Evolutionary conservation across 2,888 invertebrate species (phyloP), one percentile per base, ranked within the genome.

Genomic region (Myathropa florea): DNA sequence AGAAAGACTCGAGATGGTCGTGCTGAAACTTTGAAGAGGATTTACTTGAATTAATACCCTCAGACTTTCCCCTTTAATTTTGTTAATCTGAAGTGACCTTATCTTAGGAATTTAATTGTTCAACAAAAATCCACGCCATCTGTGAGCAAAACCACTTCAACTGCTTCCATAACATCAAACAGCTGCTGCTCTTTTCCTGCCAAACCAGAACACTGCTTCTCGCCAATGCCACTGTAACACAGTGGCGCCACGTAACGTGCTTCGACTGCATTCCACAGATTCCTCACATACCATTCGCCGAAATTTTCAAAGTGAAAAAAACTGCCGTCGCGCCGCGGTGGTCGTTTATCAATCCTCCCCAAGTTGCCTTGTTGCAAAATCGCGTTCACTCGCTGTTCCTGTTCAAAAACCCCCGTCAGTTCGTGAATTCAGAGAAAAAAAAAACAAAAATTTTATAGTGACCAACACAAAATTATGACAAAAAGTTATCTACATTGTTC

Each of bases 221-320:
- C 4, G 0, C 14, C 1, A 78, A 60, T 77, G n/a, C 81, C 82
- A 57, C 83, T 18, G 46, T 12, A 18, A 60, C 33, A 53, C 33
- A 53, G 12, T 70, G 79, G 36, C 81, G 80, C 88, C 75, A 72
- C 85, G 59, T 57, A 71, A 83, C 83, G 84, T 73, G 82, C 60
- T 87, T 70, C 77, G 78, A 86, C 87, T 88, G 88, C 88, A 88
- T 88, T 88, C 88, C 83, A 77, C 53, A 77, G 24, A 86, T 86
- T 86, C 86, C 73, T 79, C 59, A 60, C 83, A 86, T 86, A 55
- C 86, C 78, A 67, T 83, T 86, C 33, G 83, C 83, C 75, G 83
- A 83, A 85, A 86, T 83, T 86, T 86, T 86, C 86, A 86, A 86
- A 86, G 83, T 75, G 83, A 75, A 83, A 86, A 85, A 86, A 86